Conservation (phyloP, 2,113 vertebrate species). For the Sinocyclocheilus grahami region DNA sequence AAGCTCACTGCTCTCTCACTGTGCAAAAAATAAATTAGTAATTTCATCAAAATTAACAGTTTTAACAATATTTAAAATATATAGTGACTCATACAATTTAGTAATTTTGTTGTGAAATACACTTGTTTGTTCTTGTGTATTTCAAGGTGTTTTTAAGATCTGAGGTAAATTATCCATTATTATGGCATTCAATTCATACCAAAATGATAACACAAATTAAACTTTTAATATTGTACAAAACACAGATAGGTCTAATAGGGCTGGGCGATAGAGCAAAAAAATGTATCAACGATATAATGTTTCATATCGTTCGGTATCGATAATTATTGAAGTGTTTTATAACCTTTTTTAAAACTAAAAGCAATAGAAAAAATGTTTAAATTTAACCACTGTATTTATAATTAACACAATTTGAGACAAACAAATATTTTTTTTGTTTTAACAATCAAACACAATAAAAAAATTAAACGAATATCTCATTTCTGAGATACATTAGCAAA, state of each 20-base stretch:
- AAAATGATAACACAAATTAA: background rate
- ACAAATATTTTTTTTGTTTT: no score
- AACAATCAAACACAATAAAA: no score
- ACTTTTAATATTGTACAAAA: background rate
- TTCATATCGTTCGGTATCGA: no score
- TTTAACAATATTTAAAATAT: background rate
- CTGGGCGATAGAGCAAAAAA: no score
- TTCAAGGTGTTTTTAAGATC: background rate
- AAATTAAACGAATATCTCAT: no score
- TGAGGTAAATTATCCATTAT: background rate
- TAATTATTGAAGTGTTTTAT: no score
- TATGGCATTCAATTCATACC: background rate
- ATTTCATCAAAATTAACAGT: background rate
- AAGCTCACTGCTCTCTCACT: background rate
- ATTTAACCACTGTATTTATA: no score
- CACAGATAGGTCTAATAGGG: background rate
- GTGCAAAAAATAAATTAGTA: background rate
- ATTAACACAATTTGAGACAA: no score
- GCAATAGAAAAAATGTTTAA: rapidly evolving
- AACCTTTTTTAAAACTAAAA: no score
- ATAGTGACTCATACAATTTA: background rate
- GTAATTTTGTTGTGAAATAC: background rate
- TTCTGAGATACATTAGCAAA: no score
- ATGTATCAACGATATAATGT: no score
- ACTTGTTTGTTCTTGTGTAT: background rate